phyloP scores from a whole-genome alignment of 2,797 vertebrate species.

The Chiloscyllium punctatum region DNA sequence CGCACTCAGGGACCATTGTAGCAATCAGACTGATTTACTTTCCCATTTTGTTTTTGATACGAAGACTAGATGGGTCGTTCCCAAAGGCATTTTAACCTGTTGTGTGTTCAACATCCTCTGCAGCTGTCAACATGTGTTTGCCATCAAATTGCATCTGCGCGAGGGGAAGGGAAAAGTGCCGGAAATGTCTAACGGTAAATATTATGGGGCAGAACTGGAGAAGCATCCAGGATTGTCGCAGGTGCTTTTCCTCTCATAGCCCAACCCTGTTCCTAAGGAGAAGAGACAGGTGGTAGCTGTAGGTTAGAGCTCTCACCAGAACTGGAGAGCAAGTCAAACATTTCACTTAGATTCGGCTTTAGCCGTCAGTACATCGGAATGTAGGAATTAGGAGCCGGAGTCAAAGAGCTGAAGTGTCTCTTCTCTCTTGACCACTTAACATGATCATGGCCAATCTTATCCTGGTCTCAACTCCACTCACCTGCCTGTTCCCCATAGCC shows the following conservation, averaged over 20 bases:
- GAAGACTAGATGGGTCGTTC: background rate
- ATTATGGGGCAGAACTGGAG: background rate
- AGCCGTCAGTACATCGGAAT: background rate
- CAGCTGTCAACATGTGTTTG: constrained; percentile 16
- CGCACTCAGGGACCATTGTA: background rate
- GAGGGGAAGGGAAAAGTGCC: background rate
- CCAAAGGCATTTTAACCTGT: constrained; percentile 35
- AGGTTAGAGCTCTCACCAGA: background rate
- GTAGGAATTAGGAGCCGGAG: too few relatives aligned
- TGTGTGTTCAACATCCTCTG: background rate
- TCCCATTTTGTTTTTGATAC: background rate
- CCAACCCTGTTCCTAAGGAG: background rate
- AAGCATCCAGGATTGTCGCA: background rate
- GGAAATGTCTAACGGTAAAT: background rate
- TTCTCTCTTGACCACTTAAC: too few relatives aligned
- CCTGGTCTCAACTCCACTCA: too few relatives aligned
- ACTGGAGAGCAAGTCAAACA: background rate
- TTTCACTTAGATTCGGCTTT: background rate
- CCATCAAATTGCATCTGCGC: background rate
- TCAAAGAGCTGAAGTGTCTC: too few relatives aligned
- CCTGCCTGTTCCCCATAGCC: too few relatives aligned
- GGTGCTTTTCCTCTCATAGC: background rate
- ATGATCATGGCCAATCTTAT: too few relatives aligned
- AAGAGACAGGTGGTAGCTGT: background rate
- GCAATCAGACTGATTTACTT: background rate